phyloP scores from a whole-genome alignment of 2,888 invertebrate species.

The Xanthorhoe designata region DNA sequence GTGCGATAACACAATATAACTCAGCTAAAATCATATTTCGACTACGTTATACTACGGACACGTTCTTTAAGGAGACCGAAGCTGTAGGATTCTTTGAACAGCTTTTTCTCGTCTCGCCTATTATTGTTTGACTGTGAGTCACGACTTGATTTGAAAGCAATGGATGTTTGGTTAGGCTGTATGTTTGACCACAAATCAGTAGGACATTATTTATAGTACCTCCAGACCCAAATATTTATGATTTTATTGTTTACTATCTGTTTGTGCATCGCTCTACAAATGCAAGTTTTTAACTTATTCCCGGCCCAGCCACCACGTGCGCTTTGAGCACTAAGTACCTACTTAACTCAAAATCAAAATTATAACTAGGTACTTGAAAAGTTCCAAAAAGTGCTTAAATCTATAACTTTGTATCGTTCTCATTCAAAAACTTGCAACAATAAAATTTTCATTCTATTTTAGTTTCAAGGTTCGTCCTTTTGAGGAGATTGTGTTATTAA shows the following conservation, averaged over 20 bases:
- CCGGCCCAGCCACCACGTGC: no score
- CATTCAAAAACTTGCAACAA: constrained; percentile 21
- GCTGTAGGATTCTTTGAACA: constrained; percentile 34
- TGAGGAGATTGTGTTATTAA: constrained; percentile 30
- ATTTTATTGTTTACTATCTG: no score
- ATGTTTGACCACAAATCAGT: constrained; percentile 13
- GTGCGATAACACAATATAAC: no score
- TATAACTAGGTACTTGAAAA: constrained; percentile 9
- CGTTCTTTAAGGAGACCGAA: neutral
- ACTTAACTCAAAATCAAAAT: neutral
- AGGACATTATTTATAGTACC: neutral
- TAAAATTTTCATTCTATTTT: constrained; percentile 33
- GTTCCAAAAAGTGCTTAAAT: constrained; percentile 7
- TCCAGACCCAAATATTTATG: no score
- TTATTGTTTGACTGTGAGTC: constrained; percentile 26
- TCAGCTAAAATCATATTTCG: neutral
- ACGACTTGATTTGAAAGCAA: constrained; percentile 27
- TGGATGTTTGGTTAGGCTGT: constrained; percentile 24
- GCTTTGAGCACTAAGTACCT: no score
- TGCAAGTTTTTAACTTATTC: no score
- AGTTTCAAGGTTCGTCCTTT: constrained; percentile 39
- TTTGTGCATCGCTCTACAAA: no score
- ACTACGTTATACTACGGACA: neutral
- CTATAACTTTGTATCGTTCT: constrained; percentile 9
- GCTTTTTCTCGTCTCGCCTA: constrained; percentile 29